phyloP scores from a whole-genome alignment of 2,113 vertebrate genomes.

The Pomatorhinus ruficollis region DNA sequence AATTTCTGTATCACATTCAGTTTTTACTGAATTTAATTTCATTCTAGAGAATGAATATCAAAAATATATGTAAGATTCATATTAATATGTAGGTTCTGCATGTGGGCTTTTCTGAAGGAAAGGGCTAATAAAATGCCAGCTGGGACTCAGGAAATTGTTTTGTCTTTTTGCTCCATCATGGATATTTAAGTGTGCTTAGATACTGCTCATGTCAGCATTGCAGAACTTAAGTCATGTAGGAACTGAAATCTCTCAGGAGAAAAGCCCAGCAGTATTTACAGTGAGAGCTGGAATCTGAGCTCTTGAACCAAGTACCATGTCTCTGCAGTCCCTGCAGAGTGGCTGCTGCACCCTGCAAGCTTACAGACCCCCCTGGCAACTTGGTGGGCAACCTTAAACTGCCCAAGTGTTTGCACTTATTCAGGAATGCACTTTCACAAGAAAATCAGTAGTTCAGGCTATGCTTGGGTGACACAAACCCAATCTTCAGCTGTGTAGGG shows the following conservation, averaged over 20 bases:
- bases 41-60: neutral
- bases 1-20: neutral
- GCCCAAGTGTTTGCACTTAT: neutral
- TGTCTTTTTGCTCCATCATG: neutral
- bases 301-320: neutral
- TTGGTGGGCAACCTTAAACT: neutral
- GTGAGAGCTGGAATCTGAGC: neutral
- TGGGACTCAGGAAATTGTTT: neutral
- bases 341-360: rapidly evolving
- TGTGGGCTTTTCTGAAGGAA: neutral
- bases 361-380: neutral
- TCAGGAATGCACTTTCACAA: rapidly evolving
- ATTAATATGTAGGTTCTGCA: neutral
- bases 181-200: neutral
- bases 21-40: neutral
- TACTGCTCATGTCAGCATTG: neutral
- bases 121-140: neutral
- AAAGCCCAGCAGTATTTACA: neutral
- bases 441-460: neutral
- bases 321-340: rapidly evolving
- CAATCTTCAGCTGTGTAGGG: neutral
- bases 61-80: neutral
- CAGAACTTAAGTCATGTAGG: neutral
- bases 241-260: neutral
- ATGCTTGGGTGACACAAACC: neutral